Conservation (phyloP, 1,140 invertebrate species). For the Nasonia giraulti region DNA sequence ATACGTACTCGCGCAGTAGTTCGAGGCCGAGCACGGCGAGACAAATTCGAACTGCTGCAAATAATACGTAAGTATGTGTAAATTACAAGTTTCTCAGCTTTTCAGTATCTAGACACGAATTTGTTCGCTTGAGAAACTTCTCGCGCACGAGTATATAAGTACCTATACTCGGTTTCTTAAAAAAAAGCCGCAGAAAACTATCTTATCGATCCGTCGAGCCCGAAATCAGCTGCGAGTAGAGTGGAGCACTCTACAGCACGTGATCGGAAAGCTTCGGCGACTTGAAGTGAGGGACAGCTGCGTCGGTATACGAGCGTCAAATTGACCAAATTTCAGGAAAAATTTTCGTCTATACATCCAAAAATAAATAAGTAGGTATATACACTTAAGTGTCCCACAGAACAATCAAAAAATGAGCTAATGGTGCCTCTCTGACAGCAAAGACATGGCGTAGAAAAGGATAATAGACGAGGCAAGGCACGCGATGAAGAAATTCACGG, state of each 20-base stretch:
- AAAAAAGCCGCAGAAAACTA: neutral
- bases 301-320: conserved; percentile 14
- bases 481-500: conserved; percentile 47
- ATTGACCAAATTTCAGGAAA: conserved; percentile 12
- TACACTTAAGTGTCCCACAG: neutral
- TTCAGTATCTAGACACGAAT: too few species aligned
- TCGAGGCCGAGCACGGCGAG: too few species aligned
- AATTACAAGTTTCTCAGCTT: too few species aligned
- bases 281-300: conserved; percentile 24
- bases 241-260: neutral
- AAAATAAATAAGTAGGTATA: neutral
- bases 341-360: neutral
- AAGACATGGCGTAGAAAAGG: neutral
- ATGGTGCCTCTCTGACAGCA: neutral
- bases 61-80: too few species aligned
- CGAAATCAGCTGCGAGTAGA: neutral
- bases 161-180: too few species aligned
- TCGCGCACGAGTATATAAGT: too few species aligned
- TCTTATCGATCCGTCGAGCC: neutral
- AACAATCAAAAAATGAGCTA: neutral
- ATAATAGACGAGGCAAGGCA: neutral
- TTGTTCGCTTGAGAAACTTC: too few species aligned
- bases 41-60: too few species aligned
- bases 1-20: too few species aligned
- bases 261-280: neutral